Base-by-base conservation (phyloP, 2,797 vertebrate species). In the Chloroceryle amazona region DNA sequence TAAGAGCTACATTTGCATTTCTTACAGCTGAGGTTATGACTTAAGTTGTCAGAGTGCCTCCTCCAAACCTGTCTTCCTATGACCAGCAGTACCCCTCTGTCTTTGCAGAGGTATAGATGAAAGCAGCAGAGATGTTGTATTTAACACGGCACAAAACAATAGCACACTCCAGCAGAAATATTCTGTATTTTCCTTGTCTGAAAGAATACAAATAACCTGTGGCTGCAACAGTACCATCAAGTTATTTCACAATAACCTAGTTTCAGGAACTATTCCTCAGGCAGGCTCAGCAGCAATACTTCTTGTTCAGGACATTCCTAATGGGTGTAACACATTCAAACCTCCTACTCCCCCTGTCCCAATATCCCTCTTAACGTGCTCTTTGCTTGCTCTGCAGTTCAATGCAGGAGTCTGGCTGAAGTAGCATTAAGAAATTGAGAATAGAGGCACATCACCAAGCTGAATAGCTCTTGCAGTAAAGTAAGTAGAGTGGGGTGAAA, bases 281-380 rank as follows among this genome's bases (percentile, higher is more conserved):
- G 47, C 90, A 94, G 44, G 51, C n/a, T 46, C 58, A 93, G 68
- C 76, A 90, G 88, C 82, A 91, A 41, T 62, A 84, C 51, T 79
- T 42, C 83, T 68, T 75, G 61, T 60, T 88, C 63, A 83, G 73
- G 83, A 81, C 70, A 63, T 81, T 86, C 66, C 66, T 78, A 75
- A 63, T 58, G 75, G 49, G 67, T 74, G n/a, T 67, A 83, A 81
- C 39, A 52, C 76, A 52, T 46, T 61, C 33, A 78, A 74, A 84
- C 21, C 80, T 91, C 73, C 80, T 65, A 63, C 70, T 79, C 57
- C 19, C 58, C 21, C 54, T 67, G 12, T 65, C 70, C 66, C 76
- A 80, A 10, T 33, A 39, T n/a, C 23, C 16, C 35, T 80, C 75
- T 75, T 83, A 72, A 86, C 5, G 25, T 1, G 0, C 23, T 61